Evolutionary conservation across 2,113 vertebrate species (phyloP).

Genomic region (Nycticryphes semicollaris): DNA sequence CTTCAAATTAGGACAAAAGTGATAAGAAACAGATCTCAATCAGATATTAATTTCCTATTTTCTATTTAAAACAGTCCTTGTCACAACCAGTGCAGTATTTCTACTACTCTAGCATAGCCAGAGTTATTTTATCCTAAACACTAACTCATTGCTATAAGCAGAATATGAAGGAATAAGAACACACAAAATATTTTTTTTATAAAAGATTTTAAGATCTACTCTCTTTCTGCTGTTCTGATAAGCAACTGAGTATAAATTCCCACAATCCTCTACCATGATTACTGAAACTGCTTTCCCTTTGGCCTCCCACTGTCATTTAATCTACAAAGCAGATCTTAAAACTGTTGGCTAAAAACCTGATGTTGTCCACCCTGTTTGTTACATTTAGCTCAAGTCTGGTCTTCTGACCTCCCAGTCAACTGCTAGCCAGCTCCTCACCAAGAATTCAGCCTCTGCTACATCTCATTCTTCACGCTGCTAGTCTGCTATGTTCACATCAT

Average conservation of each 20-base stretch:
- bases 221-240: not conserved
- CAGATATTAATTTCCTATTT: conserved; percentile 42
- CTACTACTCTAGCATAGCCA: not conserved
- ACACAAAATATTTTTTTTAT: not conserved
- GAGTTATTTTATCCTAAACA: not conserved
- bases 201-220: not conserved
- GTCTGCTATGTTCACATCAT: fast-evolving
- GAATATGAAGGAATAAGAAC: not conserved
- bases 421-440: not conserved
- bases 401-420: not conserved
- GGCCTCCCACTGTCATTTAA: not conserved
- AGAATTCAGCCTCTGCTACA: not conserved
- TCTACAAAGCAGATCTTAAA: not conserved
- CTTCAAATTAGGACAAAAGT: conserved; percentile 14
- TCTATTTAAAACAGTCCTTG: not conserved
- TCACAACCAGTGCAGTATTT: not conserved
- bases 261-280: not conserved
- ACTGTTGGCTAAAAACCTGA: not conserved
- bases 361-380: not conserved
- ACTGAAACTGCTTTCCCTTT: not conserved
- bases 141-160: not conserved
- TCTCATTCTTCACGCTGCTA: not conserved
- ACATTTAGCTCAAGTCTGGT: not conserved
- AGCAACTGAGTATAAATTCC: not conserved
- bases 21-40: conserved; percentile 52